A percentile compares a stretch with the other conserved stretches of the same genome.
These are phyloP conservation scores for Acrossocheilus wenchowensis DNA, from an alignment of 2,797 vertebrate species.

Conservation along the genomic window DNA sequence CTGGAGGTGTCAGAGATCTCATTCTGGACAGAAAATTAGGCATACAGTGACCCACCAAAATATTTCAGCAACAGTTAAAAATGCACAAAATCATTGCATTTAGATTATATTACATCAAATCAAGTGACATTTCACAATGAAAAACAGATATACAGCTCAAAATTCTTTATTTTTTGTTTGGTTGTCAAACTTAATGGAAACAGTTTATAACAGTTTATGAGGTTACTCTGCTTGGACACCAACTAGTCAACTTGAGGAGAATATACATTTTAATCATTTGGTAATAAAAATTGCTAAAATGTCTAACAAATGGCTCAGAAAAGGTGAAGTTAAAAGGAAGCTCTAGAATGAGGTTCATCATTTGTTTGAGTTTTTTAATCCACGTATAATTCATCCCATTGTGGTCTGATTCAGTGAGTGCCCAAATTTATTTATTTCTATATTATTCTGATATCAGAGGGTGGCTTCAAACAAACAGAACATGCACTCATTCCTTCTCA, in stretches of 20 bases:
- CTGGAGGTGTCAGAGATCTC: background rate
- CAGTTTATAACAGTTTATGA: background rate
- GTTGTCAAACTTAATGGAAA: background rate
- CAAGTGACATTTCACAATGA: background rate
- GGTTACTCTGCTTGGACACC: background rate
- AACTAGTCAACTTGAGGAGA: background rate
- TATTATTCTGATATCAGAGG: background rate
- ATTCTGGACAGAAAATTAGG: background rate
- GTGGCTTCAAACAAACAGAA: background rate
- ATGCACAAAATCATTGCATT: background rate
- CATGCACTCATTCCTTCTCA: background rate
- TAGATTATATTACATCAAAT: background rate
- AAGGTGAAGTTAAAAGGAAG: constrained; percentile 1
- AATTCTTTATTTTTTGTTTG: background rate
- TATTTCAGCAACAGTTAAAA: background rate
- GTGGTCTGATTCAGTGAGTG: background rate
- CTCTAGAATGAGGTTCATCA: background rate
- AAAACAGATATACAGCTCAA: background rate
- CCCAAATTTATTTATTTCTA: background rate
- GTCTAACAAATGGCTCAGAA: background rate
- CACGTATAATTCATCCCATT: background rate
- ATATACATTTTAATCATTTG: background rate
- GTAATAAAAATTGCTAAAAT: background rate
- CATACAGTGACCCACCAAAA: background rate
- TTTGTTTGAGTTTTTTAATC: background rate